phyloP scores from a whole-genome alignment of 2,797 vertebrate species.

The Lindbergichthys nudifrons region DNA sequence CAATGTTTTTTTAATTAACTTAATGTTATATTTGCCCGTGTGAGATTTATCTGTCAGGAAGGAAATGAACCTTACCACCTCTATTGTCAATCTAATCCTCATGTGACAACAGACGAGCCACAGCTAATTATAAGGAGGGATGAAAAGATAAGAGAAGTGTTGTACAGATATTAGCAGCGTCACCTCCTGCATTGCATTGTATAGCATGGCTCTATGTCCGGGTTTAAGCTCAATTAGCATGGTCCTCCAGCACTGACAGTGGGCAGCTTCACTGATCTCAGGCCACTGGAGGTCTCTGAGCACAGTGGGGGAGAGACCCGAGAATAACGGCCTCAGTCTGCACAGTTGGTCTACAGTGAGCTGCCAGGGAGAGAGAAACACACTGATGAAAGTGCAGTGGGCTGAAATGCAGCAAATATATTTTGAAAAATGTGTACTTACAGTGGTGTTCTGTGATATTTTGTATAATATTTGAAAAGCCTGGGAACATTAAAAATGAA shows the following conservation, averaged over 20 bases:
- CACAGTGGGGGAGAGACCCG: constrained; percentile 85
- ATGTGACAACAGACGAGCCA: background rate
- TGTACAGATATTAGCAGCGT: constrained; percentile 31
- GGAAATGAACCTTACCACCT: background rate
- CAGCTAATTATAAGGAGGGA: constrained; percentile 18
- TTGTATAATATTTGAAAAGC: constrained; percentile 86
- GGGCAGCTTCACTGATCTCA: constrained; percentile 64
- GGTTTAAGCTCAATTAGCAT: constrained; percentile 84
- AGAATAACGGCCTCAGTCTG: constrained; percentile 83
- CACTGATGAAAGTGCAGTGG: constrained; percentile 16
- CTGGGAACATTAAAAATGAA: constrained; percentile 68
- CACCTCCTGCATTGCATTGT: constrained; percentile 85
- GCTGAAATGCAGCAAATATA: constrained; percentile 16
- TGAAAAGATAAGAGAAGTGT: constrained; percentile 27
- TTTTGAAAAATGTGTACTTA: constrained; percentile 78
- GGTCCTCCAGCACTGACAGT: constrained; percentile 86
- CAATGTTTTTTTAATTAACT: background rate
- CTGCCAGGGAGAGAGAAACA: constrained; percentile 66
- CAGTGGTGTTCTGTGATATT: constrained; percentile 83
- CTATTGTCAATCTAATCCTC: background rate
- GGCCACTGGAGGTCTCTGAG: constrained; percentile 80
- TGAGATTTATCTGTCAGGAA: background rate
- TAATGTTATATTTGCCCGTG: background rate
- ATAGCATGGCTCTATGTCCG: constrained; percentile 85
- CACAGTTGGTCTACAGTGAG: constrained; percentile 85